Evolutionary conservation across 1,140 invertebrate genomes (phyloP).

Genomic region (Orius insidiosus): DNA sequence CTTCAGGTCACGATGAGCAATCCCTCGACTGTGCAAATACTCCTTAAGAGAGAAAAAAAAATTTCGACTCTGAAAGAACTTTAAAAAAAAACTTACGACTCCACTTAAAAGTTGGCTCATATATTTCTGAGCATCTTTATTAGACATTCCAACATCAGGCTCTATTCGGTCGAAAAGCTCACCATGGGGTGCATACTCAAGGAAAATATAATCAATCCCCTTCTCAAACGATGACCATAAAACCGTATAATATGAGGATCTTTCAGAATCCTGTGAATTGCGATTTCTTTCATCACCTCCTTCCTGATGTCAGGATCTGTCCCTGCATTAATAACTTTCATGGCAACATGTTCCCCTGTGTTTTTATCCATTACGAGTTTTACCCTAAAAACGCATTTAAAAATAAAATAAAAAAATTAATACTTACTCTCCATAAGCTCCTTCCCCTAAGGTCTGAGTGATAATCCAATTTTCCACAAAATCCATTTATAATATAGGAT

Average conservation of each 20-base stretch:
- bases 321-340: constrained; percentile 73
- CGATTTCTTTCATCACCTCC: constrained; percentile 59
- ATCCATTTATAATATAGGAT: constrained; percentile 26
- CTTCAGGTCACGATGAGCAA: constrained; percentile 84
- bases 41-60: constrained; percentile 28
- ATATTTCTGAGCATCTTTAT: constrained; percentile 65
- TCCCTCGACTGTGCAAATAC: constrained; percentile 64
- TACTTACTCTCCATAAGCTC: constrained; percentile 93
- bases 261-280: constrained; percentile 67
- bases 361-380: constrained; percentile 73
- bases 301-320: constrained; percentile 50
- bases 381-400: constrained; percentile 45
- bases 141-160: constrained; percentile 82
- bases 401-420: neutral
- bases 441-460: constrained; percentile 82
- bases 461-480: constrained; percentile 92
- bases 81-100: constrained; percentile 39
- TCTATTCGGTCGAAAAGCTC: constrained; percentile 96
- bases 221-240: constrained; percentile 66
- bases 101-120: constrained; percentile 74
- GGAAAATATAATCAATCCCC: constrained; percentile 75
- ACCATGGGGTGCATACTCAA: constrained; percentile 91
- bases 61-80: no score
- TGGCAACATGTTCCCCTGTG: constrained; percentile 71
- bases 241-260: constrained; percentile 77